Percentiles rank a stretch among this genome's conserved stretches.
phyloP scores from a whole-genome alignment of 2,797 vertebrate genomes.

The Pseudomugil tenellus region DNA sequence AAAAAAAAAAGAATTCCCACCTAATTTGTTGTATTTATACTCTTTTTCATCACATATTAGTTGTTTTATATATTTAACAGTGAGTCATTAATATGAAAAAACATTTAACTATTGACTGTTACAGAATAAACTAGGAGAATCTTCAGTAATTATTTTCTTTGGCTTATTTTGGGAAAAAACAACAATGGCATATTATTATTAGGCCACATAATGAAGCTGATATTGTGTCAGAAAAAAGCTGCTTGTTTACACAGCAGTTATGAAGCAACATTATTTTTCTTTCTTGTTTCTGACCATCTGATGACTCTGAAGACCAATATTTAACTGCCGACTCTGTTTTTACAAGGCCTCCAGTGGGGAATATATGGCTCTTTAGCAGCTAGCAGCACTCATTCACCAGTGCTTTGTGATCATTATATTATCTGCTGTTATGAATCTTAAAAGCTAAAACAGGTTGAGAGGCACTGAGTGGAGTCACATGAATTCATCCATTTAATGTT shows the following conservation, averaged over 20 bases:
- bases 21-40: background rate
- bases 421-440: background rate
- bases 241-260: background rate
- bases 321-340: constrained; percentile 12
- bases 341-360: constrained; percentile 6
- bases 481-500: background rate
- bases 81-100: background rate
- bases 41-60: background rate
- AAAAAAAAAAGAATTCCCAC: background rate
- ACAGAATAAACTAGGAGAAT: background rate
- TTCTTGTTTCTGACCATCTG: background rate
- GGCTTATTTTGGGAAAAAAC: background rate
- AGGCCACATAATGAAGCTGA: background rate
- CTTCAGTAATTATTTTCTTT: background rate
- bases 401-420: background rate
- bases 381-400: background rate
- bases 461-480: background rate
- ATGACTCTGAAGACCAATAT: constrained; percentile 8
- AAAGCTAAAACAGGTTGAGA: background rate
- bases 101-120: background rate
- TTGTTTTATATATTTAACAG: background rate
- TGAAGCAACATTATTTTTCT: constrained; percentile 8
- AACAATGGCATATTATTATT: background rate
- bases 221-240: constrained; percentile 1
- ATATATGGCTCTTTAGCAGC: constrained; percentile 2